These are phyloP conservation scores for Oasisia sp. DNA, from an alignment of 2,888 invertebrate species.

Conservation along the genomic window DNA sequence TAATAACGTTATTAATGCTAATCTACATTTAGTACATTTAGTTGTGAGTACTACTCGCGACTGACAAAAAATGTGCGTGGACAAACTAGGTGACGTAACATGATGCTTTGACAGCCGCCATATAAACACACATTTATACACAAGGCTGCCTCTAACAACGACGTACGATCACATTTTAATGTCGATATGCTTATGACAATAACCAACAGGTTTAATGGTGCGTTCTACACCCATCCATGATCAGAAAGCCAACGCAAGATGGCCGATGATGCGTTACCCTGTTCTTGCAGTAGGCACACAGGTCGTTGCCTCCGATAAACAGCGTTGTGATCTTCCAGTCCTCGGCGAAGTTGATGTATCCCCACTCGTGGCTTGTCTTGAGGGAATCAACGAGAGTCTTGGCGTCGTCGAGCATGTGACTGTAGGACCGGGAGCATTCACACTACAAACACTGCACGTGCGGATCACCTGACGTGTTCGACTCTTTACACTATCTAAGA, in stretches of 20 bases:
- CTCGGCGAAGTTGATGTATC: slow-evolving; percentile 50
- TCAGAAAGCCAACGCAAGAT: background rate
- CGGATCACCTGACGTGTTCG: background rate
- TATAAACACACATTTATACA: too few relatives aligned
- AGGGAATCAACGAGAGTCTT: background rate
- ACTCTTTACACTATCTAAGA: background rate
- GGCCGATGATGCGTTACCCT: slow-evolving; percentile 22
- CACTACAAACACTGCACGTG: background rate
- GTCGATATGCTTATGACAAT: too few relatives aligned
- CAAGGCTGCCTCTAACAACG: too few relatives aligned
- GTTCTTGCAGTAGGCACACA: slow-evolving; percentile 55
- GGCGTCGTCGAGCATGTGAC: slow-evolving; percentile 1
- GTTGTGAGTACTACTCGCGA: too few relatives aligned
- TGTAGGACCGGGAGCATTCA: background rate
- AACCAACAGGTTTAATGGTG: too few relatives aligned
- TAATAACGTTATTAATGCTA: too few relatives aligned
- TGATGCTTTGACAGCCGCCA: too few relatives aligned
- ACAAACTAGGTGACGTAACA: too few relatives aligned
- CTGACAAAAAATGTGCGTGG: too few relatives aligned
- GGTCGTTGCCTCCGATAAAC: slow-evolving; percentile 61
- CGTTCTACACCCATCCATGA: background rate
- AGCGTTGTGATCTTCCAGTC: slow-evolving; percentile 63
- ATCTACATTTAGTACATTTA: too few relatives aligned
- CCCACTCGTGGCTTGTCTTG: slow-evolving; percentile 45
- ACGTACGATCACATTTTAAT: too few relatives aligned